Evolutionary conservation across 2,113 vertebrate species (phyloP).

Genomic region (Semnopithecus entellus): DNA sequence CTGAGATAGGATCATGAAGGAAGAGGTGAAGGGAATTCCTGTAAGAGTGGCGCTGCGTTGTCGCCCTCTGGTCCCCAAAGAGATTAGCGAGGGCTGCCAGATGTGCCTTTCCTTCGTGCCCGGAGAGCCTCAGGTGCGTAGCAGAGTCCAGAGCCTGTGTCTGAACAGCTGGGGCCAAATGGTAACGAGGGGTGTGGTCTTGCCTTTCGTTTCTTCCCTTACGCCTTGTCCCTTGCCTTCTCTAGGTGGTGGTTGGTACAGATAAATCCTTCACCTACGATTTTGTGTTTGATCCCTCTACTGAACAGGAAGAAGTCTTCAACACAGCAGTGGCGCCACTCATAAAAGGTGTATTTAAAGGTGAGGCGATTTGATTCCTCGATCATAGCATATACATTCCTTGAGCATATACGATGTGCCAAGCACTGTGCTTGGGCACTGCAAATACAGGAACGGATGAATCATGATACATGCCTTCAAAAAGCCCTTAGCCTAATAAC

Average conservation of each 20-base stretch:
- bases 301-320: conserved; percentile 97
- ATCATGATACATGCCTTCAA: not conserved
- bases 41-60: conserved; percentile 95
- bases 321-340: conserved; percentile 89
- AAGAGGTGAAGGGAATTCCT: conserved; percentile 92
- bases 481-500: not conserved
- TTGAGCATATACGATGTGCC: not conserved
- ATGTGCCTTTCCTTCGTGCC: conserved; percentile 93
- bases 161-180: not conserved
- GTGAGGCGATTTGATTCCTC: conserved; percentile 79
- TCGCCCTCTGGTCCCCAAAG: conserved; percentile 93
- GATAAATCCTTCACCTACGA: conserved; percentile 97
- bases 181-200: conserved; percentile 45
- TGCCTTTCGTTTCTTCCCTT: not conserved
- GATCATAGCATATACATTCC: not conserved
- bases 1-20: conserved; percentile 83
- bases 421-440: not conserved
- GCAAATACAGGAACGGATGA: not conserved
- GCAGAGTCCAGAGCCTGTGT: not conserved
- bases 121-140: conserved; percentile 91
- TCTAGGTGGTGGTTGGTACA: conserved; percentile 92
- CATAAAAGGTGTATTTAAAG: conserved; percentile 93
- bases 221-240: conserved; percentile 35
- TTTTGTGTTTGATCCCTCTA: conserved; percentile 93
- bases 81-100: conserved; percentile 92